Conservation (phyloP, 2,113 vertebrate genomes). For the Halcyon senegalensis region DNA sequence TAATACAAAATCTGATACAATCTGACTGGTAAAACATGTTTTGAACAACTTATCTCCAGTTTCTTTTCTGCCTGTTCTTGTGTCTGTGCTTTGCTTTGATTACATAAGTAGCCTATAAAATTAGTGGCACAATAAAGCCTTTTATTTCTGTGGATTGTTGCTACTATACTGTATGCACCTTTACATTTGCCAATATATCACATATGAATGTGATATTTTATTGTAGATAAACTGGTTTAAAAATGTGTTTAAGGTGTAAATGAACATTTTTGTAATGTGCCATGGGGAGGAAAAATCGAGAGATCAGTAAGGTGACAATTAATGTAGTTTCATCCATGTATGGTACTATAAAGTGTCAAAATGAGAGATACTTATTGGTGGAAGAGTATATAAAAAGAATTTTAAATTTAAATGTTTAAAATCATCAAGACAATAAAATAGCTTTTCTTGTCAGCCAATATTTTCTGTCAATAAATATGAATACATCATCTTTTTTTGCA, state of each 20-base stretch:
- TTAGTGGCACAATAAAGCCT: not conserved
- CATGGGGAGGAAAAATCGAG: not conserved
- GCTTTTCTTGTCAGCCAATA: not conserved
- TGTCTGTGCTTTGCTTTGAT: not conserved
- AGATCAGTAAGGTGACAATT: constrained; percentile 62
- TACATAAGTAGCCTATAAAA: not conserved
- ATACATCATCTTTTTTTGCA: not conserved
- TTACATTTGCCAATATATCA: not conserved
- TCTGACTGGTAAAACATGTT: not conserved
- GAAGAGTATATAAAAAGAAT: not conserved
- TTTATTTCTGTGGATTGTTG: not conserved
- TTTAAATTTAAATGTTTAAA: not conserved
- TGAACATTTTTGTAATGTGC: not conserved
- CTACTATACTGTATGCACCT: not conserved
- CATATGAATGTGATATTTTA: not conserved
- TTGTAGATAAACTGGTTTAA: not conserved
- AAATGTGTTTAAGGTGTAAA: not conserved
- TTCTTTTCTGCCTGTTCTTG: not conserved
- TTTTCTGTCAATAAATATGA: not conserved
- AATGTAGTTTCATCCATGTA: not conserved
- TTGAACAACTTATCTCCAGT: not conserved
- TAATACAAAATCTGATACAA: not conserved
- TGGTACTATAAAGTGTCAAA: not conserved
- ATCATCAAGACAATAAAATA: not conserved
- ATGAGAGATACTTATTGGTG: too few relatives aligned